Conservation (phyloP, 2,113 vertebrate genomes). For the Scytalopus superciliaris region DNA sequence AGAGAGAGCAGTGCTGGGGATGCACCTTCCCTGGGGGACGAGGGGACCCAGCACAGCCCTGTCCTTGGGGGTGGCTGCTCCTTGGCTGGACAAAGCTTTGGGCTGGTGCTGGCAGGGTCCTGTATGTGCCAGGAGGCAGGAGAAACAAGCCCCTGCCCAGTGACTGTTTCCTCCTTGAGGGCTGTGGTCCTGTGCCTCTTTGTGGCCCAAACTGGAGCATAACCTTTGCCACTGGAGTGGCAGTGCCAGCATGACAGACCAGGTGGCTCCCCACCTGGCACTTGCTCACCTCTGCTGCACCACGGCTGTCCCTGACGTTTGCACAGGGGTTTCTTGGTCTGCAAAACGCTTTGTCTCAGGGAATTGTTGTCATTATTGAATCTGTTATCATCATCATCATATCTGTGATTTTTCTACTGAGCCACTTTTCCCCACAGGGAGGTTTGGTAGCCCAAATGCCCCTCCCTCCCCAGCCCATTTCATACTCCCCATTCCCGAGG, state of each 20-base stretch:
- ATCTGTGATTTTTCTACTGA: not conserved
- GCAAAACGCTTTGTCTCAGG: not conserved
- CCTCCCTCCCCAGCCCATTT: not conserved
- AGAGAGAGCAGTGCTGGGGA: not conserved
- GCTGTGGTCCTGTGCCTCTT: not conserved
- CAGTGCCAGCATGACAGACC: not conserved
- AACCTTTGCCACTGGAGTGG: not conserved
- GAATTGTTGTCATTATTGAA: rapidly evolving
- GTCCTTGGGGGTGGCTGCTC: not conserved
- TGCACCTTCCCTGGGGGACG: not conserved
- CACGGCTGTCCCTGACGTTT: not conserved
- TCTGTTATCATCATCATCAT: not conserved
- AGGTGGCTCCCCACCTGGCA: rapidly evolving
- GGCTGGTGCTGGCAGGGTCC: not conserved
- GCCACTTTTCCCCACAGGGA: not conserved
- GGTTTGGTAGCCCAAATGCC: rapidly evolving
- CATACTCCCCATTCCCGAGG: not conserved
- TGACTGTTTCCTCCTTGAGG: not conserved
- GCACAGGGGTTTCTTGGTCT: not conserved
- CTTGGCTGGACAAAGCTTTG: not conserved
- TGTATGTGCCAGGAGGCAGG: not conserved
- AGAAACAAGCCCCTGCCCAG: not conserved
- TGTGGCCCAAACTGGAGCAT: not conserved
- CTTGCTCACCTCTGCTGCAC: not conserved
- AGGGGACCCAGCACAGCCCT: not conserved